Evolutionary conservation across 2,888 invertebrate species (phyloP).

Genomic region (Acleris emargana): DNA sequence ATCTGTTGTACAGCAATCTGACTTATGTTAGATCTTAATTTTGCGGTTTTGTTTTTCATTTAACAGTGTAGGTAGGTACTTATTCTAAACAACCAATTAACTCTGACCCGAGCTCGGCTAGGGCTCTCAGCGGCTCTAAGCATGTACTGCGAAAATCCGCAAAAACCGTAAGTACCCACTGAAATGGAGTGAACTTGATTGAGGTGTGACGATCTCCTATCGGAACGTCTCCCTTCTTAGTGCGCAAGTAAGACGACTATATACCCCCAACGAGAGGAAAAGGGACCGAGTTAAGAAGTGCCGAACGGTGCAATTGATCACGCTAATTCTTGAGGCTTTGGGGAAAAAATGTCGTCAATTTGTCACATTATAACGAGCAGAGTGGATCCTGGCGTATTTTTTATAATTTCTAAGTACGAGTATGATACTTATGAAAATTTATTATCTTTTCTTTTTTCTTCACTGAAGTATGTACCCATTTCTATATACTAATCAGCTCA

Average conservation of each 20-base stretch:
- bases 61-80: too few species aligned
- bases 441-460: too few species aligned
- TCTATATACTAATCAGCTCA: too few species aligned
- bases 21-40: too few species aligned
- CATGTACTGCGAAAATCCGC: conserved; percentile 31
- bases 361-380: conserved; percentile 73
- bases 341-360: conserved; percentile 74
- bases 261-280: conserved; percentile 43
- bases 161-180: conserved; percentile 36
- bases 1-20: too few species aligned
- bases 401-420: conserved; percentile 39
- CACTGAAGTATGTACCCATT: too few species aligned
- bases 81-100: not conserved
- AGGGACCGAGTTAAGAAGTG: conserved; percentile 60
- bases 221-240: conserved; percentile 41
- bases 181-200: conserved; percentile 40
- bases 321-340: conserved; percentile 73
- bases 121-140: conserved; percentile 18
- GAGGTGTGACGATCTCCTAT: conserved; percentile 48
- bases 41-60: too few species aligned
- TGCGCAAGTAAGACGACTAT: conserved; percentile 26
- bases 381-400: conserved; percentile 55
- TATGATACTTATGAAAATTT: not conserved
- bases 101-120: not conserved
- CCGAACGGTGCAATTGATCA: conserved; percentile 77